Percentiles rank a stretch among this genome's conserved stretches.
These are phyloP conservation scores for Diploptera punctata DNA, from an alignment of 2,888 invertebrate species.

Conservation along the genomic window DNA sequence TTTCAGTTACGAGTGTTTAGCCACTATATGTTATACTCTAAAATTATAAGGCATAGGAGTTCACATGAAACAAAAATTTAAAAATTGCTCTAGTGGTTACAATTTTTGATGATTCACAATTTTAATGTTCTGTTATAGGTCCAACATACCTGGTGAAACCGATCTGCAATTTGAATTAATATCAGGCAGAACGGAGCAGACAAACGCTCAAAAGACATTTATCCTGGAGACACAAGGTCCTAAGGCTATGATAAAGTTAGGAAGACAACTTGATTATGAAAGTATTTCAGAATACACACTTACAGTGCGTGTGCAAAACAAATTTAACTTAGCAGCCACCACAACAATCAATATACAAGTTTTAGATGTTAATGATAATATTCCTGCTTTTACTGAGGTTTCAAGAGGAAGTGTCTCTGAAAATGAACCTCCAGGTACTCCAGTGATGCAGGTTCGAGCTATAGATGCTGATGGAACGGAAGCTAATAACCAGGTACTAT, in stretches of 20 bases:
- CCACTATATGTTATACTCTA: no score
- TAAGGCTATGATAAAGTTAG: conserved; percentile 76
- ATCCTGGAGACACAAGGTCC: conserved; percentile 60
- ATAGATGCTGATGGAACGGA: conserved; percentile 86
- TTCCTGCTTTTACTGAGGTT: conserved; percentile 84
- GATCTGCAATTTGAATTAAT: conserved; percentile 81
- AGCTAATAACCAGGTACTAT: conserved; percentile 74
- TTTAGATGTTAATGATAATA: conserved; percentile 90
- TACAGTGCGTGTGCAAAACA: conserved; percentile 83
- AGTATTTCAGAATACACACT: conserved; percentile 82
- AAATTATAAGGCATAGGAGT: no score
- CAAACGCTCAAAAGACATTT: conserved; percentile 80
- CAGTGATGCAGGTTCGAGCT: conserved; percentile 87
- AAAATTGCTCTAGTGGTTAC: no score
- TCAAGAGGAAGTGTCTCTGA: conserved; percentile 83
- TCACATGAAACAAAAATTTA: no score
- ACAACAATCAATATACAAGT: conserved; percentile 60
- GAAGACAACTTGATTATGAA: conserved; percentile 82
- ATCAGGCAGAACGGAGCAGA: conserved; percentile 83
- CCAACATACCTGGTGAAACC: conserved; percentile 74
- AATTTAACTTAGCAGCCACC: conserved; percentile 79
- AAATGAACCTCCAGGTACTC: conserved; percentile 82
- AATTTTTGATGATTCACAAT: no score
- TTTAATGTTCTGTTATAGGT: no score
- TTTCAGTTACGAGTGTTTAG: no score